Percentiles rank a stretch among this genome's conserved stretches.
Conservation (phyloP, 53 echinoderm and acorn worm species). For the Henricia sp. region DNA sequence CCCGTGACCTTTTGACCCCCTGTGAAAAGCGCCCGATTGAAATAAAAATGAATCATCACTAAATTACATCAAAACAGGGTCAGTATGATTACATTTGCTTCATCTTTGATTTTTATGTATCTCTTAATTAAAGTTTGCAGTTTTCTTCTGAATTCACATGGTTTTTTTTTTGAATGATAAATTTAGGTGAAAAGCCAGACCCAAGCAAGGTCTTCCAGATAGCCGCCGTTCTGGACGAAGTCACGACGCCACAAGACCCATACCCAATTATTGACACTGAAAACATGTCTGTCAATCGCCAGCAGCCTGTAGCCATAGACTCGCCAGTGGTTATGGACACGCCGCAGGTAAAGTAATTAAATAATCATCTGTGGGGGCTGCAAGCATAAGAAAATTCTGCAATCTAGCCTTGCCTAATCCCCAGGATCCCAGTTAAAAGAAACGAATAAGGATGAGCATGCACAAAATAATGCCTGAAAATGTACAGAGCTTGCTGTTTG, state of each 20-base stretch:
- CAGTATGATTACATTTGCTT: not conserved
- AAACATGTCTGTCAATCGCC: conserved; percentile 72
- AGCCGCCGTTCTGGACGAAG: conserved; percentile 59
- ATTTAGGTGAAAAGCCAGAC: conserved; percentile 93
- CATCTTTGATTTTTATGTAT: too few relatives aligned
- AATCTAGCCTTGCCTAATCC: too few relatives aligned
- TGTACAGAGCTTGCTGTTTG: too few relatives aligned
- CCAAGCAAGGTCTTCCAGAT: conserved; percentile 91
- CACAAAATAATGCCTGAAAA: too few relatives aligned
- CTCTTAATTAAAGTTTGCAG: not conserved
- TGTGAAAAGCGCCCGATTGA: too few relatives aligned
- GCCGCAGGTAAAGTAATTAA: conserved; percentile 73
- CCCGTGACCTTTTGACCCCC: too few relatives aligned
- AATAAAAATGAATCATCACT: too few relatives aligned
- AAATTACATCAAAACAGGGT: too few relatives aligned
- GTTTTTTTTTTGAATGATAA: not conserved
- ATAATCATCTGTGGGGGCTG: too few relatives aligned
- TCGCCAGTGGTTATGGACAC: conserved; percentile 60
- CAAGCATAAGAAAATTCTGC: too few relatives aligned
- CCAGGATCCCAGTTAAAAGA: too few relatives aligned
- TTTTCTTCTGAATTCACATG: not conserved
- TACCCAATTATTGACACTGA: conserved; percentile 96
- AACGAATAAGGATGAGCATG: too few relatives aligned
- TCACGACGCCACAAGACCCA: conserved; percentile 72
- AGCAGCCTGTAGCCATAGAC: conserved; percentile 24